These are phyloP conservation scores for Andrena marginata DNA, from an alignment of 2,888 invertebrate species.

Conservation along the genomic window DNA sequence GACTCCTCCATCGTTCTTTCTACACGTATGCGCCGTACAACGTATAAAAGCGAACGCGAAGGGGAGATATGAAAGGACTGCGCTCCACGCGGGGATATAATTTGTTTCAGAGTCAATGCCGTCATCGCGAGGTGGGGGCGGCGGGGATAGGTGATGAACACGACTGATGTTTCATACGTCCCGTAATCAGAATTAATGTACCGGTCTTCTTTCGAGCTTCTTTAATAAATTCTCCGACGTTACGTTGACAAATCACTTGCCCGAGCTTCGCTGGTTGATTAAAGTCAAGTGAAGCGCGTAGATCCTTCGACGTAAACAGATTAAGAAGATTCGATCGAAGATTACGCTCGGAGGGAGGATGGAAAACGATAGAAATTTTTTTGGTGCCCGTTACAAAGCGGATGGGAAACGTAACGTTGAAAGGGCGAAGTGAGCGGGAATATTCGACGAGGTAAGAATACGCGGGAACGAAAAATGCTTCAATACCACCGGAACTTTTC, in stretches of 20 bases:
- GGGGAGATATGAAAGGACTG: not conserved
- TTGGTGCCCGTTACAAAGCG: not conserved
- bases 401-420: not conserved
- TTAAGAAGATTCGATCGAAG: too few relatives aligned
- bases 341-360: too few relatives aligned
- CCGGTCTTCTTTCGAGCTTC: not conserved
- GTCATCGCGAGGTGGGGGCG: not conserved
- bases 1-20: slow-evolving; percentile 30
- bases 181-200: not conserved
- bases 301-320: too few relatives aligned
- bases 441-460: slow-evolving; percentile 48
- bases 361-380: slow-evolving; percentile 10
- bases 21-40: not conserved
- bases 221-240: too few relatives aligned
- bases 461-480: slow-evolving; percentile 31
- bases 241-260: too few relatives aligned
- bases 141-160: not conserved
- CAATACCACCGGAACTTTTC: slow-evolving; percentile 44
- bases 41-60: not conserved
- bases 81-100: slow-evolving; percentile 13
- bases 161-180: slow-evolving; percentile 3
- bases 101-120: slow-evolving; percentile 34
- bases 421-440: slow-evolving; percentile 1
- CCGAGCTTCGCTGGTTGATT: too few relatives aligned
- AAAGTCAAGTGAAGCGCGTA: too few relatives aligned